Evolutionary conservation across 2,797 vertebrate species (phyloP), one percentile per base, ranked within the genome.

Genomic region (Perodicticus potto): DNA sequence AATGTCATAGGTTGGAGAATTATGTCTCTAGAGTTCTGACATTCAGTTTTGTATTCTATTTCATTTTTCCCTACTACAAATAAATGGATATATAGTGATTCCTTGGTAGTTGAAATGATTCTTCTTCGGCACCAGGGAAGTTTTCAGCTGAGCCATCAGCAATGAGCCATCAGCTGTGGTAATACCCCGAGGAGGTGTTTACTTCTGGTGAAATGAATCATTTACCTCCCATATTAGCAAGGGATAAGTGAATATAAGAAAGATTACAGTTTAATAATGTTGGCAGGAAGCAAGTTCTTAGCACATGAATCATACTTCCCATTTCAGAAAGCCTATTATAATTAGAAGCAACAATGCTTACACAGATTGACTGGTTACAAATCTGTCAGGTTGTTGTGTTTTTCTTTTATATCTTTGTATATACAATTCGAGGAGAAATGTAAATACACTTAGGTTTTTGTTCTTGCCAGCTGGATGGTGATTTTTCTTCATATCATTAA

Each of bases 241-340:
- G 14, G 65, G 32, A 76, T 89, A 59, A 89, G 73, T 61, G 80
- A 76, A n/a, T 86, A 57, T 65, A 84, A 82, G 74, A 97, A 91
- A 93, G 84, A 95, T 22, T 94, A 84, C 73, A 91, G 13, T 94
- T 83, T 93, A 80, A 77, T 87, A 72, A 32, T 89, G 19, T 86
- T 96, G 92, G 43, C 84, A 91, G 70, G 87, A 93, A 95, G 84
- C 53, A 74, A 29, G 40, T 86, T 93, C 55, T 95, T 69, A 59
- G 37, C 43, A 76, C 19, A 5, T 78, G 86, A 76, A 63, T 91
- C 63, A 85, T 76, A n/a, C 32, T 53, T 14, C 34, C 45, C n/a
- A n/a, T 59, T 90, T 95, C 57, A 86, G 59, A 94, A 94, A 94
- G 17, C 19, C 43, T 65, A 20, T 85, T 76, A 34, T 55, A 83